Percentiles rank a stretch among this genome's conserved stretches.
Evolutionary conservation across 2,888 invertebrate genomes (phyloP).

Genomic region (Pachliopta kotzebuea): DNA sequence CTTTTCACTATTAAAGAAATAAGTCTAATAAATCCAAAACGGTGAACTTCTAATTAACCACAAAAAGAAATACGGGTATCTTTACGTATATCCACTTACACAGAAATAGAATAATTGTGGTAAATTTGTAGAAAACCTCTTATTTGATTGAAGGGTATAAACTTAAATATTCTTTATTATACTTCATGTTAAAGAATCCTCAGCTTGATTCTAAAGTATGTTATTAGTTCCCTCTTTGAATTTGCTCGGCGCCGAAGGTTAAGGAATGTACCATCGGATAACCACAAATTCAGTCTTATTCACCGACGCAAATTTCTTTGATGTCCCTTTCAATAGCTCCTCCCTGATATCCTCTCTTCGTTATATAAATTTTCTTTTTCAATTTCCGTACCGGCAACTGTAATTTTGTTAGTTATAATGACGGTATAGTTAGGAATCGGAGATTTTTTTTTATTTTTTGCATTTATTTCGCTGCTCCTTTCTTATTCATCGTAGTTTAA

Average conservation of each 20-base stretch:
- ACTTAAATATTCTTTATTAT: too few relatives aligned
- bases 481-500: too few relatives aligned
- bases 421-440: not conserved
- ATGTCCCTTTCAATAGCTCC: constrained; percentile 22
- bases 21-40: too few relatives aligned
- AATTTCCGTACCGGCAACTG: constrained; percentile 22
- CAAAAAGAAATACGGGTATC: too few relatives aligned
- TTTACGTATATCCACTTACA: too few relatives aligned
- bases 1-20: too few relatives aligned
- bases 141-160: too few relatives aligned
- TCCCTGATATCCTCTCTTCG: constrained; percentile 15
- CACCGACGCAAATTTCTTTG: constrained; percentile 19
- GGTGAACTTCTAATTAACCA: too few relatives aligned
- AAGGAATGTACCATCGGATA: constrained; percentile 9
- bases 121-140: too few relatives aligned
- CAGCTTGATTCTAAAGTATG: not conserved
- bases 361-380: constrained; percentile 22
- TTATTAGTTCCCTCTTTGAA: constrained; percentile 7
- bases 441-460: too few relatives aligned
- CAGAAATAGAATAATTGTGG: too few relatives aligned
- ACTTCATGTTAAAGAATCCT: not conserved
- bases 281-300: constrained; percentile 17
- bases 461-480: too few relatives aligned
- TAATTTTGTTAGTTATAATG: constrained; percentile 27
- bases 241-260: not conserved